A percentile compares a stretch with the other conserved stretches of the same genome.
Conservation (phyloP, 2,113 vertebrate genomes). For the Nesogale talazaci region DNA sequence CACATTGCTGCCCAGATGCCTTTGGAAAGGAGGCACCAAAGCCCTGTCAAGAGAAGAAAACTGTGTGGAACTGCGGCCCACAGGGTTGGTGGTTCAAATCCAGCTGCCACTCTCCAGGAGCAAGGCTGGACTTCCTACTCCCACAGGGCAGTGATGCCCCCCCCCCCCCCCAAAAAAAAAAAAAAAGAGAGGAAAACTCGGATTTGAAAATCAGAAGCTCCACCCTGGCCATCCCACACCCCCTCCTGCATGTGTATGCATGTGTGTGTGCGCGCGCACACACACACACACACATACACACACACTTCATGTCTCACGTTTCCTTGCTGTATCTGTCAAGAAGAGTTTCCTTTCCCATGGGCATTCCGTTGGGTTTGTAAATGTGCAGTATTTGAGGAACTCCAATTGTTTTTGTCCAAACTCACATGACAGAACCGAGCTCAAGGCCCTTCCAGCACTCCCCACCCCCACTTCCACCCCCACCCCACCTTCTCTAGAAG, state of each 20-base stretch:
- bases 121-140: too few species aligned
- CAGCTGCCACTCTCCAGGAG: too few species aligned
- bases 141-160: too few species aligned
- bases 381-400: neutral
- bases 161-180: too few species aligned
- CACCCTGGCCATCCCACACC: neutral
- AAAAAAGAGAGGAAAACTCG: neutral
- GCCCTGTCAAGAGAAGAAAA: neutral
- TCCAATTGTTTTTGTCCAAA: neutral
- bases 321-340: neutral
- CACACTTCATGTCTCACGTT: neutral
- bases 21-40: neutral
- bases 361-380: neutral
- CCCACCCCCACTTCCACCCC: neutral
- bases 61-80: too few species aligned
- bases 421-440: neutral
- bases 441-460: neutral
- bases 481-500: too few species aligned
- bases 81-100: too few species aligned
- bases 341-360: neutral
- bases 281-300: too few species aligned
- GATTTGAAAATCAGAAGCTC: neutral
- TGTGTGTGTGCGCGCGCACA: too few species aligned
- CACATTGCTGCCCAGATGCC: rapidly evolving
- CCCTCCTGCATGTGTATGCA: too few species aligned